A percentile compares a stretch with the other conserved stretches of the same genome.
Evolutionary conservation across 1,140 invertebrate species (phyloP).

Genomic region (Halesus radiatus): DNA sequence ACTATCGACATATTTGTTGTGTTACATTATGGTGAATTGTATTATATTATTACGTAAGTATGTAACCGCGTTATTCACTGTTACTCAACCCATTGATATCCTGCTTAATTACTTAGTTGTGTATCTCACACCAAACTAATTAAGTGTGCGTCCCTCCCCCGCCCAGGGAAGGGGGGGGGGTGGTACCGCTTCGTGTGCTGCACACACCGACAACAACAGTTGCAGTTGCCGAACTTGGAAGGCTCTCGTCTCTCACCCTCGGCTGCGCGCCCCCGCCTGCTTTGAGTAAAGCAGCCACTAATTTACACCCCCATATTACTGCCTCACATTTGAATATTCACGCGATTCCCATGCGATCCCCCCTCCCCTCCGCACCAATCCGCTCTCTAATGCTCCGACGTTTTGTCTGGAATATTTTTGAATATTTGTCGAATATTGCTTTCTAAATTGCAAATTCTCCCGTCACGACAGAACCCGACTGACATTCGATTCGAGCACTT

Average conservation of each 20-base stretch:
- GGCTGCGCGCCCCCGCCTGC: not conserved
- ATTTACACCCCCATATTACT: conserved; percentile 39
- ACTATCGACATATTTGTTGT: too few relatives aligned
- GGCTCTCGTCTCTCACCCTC: not conserved
- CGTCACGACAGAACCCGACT: not conserved
- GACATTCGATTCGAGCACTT: conserved; percentile 2
- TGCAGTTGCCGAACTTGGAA: not conserved
- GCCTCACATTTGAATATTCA: conserved; percentile 41
- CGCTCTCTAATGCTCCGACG: not conserved
- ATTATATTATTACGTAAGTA: too few relatives aligned
- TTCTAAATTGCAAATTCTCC: conserved; percentile 17
- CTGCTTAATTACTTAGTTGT: not conserved
- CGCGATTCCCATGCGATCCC: conserved; percentile 24
- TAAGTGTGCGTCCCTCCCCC: conserved; percentile 1
- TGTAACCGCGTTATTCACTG: too few relatives aligned
- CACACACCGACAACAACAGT: conserved; percentile 1
- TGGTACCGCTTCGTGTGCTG: not conserved
- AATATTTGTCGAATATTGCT: conserved; percentile 27
- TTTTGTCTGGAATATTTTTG: conserved; percentile 32
- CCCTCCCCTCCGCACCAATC: not conserved
- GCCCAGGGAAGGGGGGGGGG: too few relatives aligned
- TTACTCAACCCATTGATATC: too few relatives aligned
- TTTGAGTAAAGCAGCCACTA: conserved; percentile 34
- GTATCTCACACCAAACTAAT: conserved; percentile 12
- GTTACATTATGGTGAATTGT: too few relatives aligned